Conservation (phyloP, 2,797 vertebrate species). For the Orestias chungarensis region DNA sequence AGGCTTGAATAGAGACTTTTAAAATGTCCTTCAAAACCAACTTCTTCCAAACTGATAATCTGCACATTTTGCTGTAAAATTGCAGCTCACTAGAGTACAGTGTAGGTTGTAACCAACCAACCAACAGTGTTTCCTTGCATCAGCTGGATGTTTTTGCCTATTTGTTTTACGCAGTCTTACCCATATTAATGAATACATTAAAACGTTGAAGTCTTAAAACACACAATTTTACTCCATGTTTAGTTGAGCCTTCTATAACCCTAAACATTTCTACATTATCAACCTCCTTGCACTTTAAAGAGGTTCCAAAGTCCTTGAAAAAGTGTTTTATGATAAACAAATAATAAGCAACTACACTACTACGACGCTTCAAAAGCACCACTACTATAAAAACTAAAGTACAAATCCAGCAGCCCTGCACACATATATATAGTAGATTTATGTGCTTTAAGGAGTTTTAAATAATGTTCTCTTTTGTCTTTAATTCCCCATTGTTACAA, state of each 20-base stretch:
- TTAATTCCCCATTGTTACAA: slow-evolving; percentile 22
- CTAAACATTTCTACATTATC: neutral
- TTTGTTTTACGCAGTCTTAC: neutral
- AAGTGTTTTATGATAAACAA: neutral
- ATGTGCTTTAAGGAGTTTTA: neutral
- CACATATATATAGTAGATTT: neutral
- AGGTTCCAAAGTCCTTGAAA: neutral
- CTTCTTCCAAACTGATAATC: neutral
- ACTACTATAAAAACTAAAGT: too few relatives aligned
- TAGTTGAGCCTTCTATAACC: too few relatives aligned
- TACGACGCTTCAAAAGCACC: too few relatives aligned
- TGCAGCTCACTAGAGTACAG: neutral
- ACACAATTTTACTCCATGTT: too few relatives aligned
- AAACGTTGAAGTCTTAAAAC: neutral
- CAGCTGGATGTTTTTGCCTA: neutral
- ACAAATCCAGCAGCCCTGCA: slow-evolving; percentile 15
- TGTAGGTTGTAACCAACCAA: neutral
- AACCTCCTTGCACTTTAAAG: neutral
- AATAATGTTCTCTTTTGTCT: slow-evolving; percentile 15
- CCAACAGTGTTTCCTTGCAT: neutral
- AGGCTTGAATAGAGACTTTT: neutral
- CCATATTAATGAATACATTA: neutral
- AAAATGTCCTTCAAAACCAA: neutral
- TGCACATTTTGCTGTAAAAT: neutral
- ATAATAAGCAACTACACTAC: neutral